Evolutionary conservation across 2,113 vertebrate genomes (phyloP), one percentile per base, ranked within the genome.

Genomic region (Chaetops frenatus): DNA sequence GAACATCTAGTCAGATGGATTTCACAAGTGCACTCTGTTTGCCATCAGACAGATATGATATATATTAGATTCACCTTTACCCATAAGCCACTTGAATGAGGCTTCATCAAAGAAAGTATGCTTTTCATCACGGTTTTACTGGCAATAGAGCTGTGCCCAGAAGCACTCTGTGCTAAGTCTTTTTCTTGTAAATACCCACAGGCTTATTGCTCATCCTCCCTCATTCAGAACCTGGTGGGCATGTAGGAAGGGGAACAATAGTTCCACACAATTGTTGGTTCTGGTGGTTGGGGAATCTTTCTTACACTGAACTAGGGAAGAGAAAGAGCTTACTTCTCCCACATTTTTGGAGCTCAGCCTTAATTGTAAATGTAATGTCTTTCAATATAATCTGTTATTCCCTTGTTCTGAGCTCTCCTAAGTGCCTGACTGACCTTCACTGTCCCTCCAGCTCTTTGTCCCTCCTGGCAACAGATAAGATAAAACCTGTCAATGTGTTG

Each of bases 81-180:
- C 64, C 74, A 79, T 88, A 86, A 94, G 86, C 65, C 70, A 79
- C 79, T 92, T 2, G 1, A 95, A 83, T 81, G 70, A 89, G 77
- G 57, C 42, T 87, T 90, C 80, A 94, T 95, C 89, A 95, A 96
- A 95, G 85, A 83, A 90, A 96, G 31, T 67, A 78, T 62, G 80
- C 86, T 96, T 96, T 96, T 91, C 82, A 91, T 92, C 90, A 73
- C 60, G 77, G 61, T 66, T 95, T 96, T 97, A 90, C 92, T 93
- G 96, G 88, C 90, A 96, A 56, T 56, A 72, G 64, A 88, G 64
- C 88, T 84, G 65, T 92, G 88, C 80, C 87, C 92, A 94, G 86
- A 92, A 96, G 77, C 65, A 83, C 74, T 95, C 60, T 85, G 83
- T 51, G 60, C 58, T 88, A 94, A 94, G 57, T 40, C 50, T 74